Base-by-base conservation (phyloP, 2,797 vertebrate genomes). In the Spizella passerina region DNA sequence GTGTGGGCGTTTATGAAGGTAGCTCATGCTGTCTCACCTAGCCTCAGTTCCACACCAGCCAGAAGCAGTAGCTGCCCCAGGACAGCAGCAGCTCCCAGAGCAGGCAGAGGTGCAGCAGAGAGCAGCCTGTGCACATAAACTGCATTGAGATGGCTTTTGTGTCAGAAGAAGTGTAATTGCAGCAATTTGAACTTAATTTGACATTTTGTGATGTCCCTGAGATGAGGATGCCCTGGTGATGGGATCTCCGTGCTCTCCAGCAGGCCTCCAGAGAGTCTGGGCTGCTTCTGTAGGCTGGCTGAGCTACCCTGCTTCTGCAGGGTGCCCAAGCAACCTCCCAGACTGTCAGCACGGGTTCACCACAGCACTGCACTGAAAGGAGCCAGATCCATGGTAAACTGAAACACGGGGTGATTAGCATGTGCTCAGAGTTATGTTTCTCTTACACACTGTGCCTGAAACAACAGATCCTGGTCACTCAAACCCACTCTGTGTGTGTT, bases 371-470 rank as follows among this genome's bases (percentile, higher is more conserved):
- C 0, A 1, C 14, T 29, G 23, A 7, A 29, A 30, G 8, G 41
- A 70, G 16, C 9, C 15, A 82, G 32, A 22, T 6, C 20, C 0
- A 0, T 3, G 17, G 5, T 6, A 14, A 36, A 4, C 11, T 3
- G 2, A 63, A 59, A 9, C 2, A 2, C 14, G 1, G 5, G 32
- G 12, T 4, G 2, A 38, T 75, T 13, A 70, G 15, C 27, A 52
- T 0, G 2, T 23, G n/a, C 4, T 0, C 10, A 9, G 20, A 8
- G 6, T 14, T 8, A 2, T 2, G 7, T 17, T 78, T 20, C 36
- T 78, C 8, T 17, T 24, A 41, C 1, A 4, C 15, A 19, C 26
- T 15, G 13, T 29, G 18, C 13, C 46, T 41, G 8, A 47, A 60
- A 46, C 20, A 65, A 4, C 6, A 9, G 30, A 26, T 32, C 26